phyloP scores from a whole-genome alignment of 2,113 vertebrate genomes.

The Ondatra zibethicus region DNA sequence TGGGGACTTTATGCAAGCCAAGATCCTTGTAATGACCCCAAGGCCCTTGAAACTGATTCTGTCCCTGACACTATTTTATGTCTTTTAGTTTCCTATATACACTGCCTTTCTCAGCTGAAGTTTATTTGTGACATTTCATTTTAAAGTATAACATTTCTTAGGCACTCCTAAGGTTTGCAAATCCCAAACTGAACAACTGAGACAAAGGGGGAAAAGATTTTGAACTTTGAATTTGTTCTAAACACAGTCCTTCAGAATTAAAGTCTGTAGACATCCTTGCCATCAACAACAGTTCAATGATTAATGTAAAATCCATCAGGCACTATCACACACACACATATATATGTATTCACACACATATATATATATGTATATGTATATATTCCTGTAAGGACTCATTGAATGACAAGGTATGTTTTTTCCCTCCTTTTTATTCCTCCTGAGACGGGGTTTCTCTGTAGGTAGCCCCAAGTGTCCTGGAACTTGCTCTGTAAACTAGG shows the following conservation, averaged over 20 bases:
- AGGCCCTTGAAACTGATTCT: not conserved
- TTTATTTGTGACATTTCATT: not conserved
- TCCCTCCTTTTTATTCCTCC: too few relatives aligned
- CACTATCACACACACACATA: not conserved
- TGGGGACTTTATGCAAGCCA: not conserved
- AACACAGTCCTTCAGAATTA: not conserved
- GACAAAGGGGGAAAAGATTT: not conserved
- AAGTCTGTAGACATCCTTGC: not conserved
- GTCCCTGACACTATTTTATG: not conserved
- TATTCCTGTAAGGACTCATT: not conserved
- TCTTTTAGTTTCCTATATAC: not conserved
- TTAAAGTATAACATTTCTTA: not conserved
- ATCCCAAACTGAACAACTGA: not conserved
- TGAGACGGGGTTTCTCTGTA: not conserved
- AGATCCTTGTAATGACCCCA: not conserved
- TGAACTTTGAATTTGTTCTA: not conserved
- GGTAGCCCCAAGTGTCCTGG: not conserved
- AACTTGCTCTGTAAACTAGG: not conserved
- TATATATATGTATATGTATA: not conserved
- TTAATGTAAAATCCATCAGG: not conserved
- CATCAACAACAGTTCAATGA: not conserved
- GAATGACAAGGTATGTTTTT: not conserved
- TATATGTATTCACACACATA: too few relatives aligned
- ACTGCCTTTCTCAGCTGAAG: not conserved
- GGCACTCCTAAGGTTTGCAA: not conserved